These are phyloP conservation scores for Xylocampa areola DNA, from an alignment of 2,888 invertebrate species.

Conservation along the genomic window DNA sequence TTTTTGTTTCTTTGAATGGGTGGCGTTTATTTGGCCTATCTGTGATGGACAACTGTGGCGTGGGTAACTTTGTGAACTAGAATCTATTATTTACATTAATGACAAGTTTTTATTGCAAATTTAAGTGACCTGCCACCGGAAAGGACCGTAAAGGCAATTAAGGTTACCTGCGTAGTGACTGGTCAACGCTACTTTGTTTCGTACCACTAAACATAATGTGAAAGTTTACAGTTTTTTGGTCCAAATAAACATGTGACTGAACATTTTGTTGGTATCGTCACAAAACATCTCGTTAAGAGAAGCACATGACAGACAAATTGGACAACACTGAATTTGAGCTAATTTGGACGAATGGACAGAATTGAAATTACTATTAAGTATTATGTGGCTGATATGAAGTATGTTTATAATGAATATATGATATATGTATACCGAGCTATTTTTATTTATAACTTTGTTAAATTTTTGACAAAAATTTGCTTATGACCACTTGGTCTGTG, in stretches of 20 bases:
- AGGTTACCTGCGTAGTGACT: conserved; percentile 28
- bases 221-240: conserved; percentile 55
- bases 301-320: conserved; percentile 54
- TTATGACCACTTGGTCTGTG: background rate
- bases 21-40: too few species aligned
- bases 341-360: conserved; percentile 47
- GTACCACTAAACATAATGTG: conserved; percentile 40
- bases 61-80: conserved; percentile 22
- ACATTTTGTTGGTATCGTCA: conserved; percentile 35
- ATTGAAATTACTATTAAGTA: conserved; percentile 44
- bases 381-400: conserved; percentile 34
- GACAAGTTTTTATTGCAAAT: conserved; percentile 20
- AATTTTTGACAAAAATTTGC: too few species aligned
- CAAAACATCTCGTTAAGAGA: conserved; percentile 46
- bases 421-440: background rate
- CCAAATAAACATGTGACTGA: conserved; percentile 51
- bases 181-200: conserved; percentile 40
- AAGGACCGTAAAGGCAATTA: conserved; percentile 33
- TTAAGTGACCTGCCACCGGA: conserved; percentile 7
- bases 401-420: too few species aligned
- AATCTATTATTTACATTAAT: conserved; percentile 27
- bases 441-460: background rate
- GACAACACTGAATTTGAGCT: conserved; percentile 32
- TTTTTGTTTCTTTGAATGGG: too few species aligned
- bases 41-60: too few species aligned